A percentile compares a stretch with the other conserved stretches of the same genome.
These are phyloP conservation scores for Fregetta grallaria DNA, from an alignment of 2,113 vertebrate genomes.

Conservation along the genomic window DNA sequence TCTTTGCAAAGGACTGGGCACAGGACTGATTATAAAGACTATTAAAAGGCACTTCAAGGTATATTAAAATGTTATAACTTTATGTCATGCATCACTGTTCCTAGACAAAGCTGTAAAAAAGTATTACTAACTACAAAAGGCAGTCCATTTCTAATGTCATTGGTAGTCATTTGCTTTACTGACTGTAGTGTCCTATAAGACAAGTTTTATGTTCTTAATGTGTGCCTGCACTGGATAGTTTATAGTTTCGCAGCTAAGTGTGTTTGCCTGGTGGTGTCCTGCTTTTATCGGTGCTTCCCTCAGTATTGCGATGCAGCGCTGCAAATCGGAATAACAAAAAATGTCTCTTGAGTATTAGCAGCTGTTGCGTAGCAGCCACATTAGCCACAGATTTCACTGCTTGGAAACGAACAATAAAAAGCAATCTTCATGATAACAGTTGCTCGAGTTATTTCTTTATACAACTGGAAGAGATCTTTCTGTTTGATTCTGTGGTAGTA, in stretches of 20 bases:
- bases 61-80: not conserved
- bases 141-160: not conserved
- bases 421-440: not conserved
- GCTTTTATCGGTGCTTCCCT: not conserved
- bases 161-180: not conserved
- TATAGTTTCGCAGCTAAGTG: not conserved
- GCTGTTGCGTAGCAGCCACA: not conserved
- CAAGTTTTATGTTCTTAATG: not conserved
- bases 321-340: not conserved
- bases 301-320: not conserved
- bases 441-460: not conserved
- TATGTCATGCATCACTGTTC: not conserved
- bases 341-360: not conserved
- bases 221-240: not conserved
- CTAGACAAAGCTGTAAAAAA: not conserved
- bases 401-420: not conserved
- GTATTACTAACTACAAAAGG: not conserved
- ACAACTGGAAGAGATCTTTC: not conserved
- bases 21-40: not conserved
- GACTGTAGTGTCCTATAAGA: not conserved
- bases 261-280: not conserved
- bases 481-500: not conserved
- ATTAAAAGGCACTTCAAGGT: not conserved
- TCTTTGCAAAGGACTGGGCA: not conserved
- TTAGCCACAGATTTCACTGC: not conserved